Conservation (phyloP, 2,113 vertebrate species). For the Carlito syrichta region DNA sequence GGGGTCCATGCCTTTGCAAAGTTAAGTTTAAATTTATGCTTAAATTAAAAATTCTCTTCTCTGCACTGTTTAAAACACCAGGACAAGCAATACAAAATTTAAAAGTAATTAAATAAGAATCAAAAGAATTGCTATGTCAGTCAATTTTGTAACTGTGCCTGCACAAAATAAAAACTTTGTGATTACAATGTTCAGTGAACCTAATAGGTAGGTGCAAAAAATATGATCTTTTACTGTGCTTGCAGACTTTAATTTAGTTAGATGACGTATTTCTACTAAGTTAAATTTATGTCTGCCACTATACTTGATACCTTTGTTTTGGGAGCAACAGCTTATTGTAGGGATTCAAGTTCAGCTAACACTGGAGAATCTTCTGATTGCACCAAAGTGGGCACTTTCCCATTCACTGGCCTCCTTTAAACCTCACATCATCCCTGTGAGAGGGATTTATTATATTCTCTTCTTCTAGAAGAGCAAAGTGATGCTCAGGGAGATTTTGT, state of each 20-base stretch:
- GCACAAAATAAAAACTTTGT: neutral
- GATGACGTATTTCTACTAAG: neutral
- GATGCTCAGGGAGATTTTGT: neutral
- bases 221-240: neutral
- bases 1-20: neutral
- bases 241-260: neutral
- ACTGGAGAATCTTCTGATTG: neutral
- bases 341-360: neutral
- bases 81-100: neutral
- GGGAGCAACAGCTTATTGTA: neutral
- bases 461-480: neutral
- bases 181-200: neutral
- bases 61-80: neutral
- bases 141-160: neutral
- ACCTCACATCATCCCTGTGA: neutral
- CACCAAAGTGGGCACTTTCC: neutral
- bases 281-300: neutral
- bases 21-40: no score
- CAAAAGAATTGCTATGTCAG: neutral
- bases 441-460: neutral
- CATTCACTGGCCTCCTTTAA: neutral
- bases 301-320: neutral
- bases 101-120: neutral
- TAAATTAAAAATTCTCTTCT: neutral
- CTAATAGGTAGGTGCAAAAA: neutral